phyloP scores from a whole-genome alignment of 2,888 invertebrate genomes.

The Lottia scabra region DNA sequence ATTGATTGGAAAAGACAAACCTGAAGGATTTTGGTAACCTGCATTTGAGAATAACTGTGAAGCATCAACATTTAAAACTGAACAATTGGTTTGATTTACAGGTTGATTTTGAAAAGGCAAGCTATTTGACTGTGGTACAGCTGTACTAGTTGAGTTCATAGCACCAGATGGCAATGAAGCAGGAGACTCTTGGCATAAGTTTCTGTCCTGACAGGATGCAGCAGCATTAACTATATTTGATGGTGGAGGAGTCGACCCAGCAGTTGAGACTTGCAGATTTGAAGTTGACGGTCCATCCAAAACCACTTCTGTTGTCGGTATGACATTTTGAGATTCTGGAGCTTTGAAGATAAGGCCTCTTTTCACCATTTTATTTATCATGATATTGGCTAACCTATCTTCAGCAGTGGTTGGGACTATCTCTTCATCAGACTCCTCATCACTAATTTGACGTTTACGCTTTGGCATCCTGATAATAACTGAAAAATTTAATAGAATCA shows the following conservation, averaged over 20 bases:
- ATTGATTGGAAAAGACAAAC: neutral
- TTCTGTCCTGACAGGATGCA: neutral
- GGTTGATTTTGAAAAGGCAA: too few species aligned
- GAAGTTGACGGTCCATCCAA: neutral
- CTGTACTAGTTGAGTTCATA: too few species aligned
- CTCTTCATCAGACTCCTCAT: neutral
- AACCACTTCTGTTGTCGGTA: neutral
- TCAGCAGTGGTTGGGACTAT: neutral
- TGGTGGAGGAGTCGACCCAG: neutral
- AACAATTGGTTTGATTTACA: too few species aligned
- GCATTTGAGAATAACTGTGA: too few species aligned
- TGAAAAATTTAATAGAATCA: too few species aligned
- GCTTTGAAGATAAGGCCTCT: neutral
- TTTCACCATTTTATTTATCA: neutral
- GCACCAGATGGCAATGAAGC: too few species aligned
- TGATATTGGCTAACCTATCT: neutral
- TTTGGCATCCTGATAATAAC: too few species aligned
- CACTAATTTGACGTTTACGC: neutral
- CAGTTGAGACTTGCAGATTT: neutral
- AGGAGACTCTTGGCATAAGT: too few species aligned
- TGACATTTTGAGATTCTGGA: neutral
- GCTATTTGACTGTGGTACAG: too few species aligned
- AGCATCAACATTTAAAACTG: too few species aligned
- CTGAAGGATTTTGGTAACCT: too few species aligned
- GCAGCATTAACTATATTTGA: neutral